phyloP scores from a whole-genome alignment of 2,888 invertebrate species.

The Adineta ricciae region DNA sequence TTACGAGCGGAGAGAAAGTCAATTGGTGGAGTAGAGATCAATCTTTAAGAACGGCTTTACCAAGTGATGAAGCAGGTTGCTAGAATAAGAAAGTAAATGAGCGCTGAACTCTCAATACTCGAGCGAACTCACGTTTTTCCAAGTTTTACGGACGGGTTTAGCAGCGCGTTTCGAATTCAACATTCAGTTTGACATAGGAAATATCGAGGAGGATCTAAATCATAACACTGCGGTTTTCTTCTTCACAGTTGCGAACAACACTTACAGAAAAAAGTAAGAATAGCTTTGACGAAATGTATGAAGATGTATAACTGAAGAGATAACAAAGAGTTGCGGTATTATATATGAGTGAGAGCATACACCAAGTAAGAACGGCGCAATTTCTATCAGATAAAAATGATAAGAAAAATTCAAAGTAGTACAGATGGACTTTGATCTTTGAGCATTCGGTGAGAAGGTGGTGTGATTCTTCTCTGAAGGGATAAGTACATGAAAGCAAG shows the following conservation, averaged over 20 bases:
- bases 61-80: conserved; percentile 3
- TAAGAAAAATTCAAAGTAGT: neutral
- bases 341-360: neutral
- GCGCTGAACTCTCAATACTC: neutral
- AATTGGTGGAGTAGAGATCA: neutral
- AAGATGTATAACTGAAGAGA: neutral
- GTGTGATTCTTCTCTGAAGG: neutral
- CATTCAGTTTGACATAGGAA: neutral
- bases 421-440: neutral
- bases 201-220: neutral
- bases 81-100: neutral
- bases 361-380: neutral
- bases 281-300: neutral
- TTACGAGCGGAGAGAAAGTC: neutral
- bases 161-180: neutral
- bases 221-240: neutral
- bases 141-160: conserved; percentile 3
- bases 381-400: neutral
- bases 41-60: neutral
- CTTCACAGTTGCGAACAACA: neutral
- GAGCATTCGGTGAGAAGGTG: neutral
- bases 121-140: neutral
- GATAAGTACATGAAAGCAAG: too few species aligned
- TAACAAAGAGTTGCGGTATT: neutral
- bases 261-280: neutral